Evolutionary conservation across 2,113 vertebrate genomes (phyloP).

Genomic region (Rhipidura dahli): DNA sequence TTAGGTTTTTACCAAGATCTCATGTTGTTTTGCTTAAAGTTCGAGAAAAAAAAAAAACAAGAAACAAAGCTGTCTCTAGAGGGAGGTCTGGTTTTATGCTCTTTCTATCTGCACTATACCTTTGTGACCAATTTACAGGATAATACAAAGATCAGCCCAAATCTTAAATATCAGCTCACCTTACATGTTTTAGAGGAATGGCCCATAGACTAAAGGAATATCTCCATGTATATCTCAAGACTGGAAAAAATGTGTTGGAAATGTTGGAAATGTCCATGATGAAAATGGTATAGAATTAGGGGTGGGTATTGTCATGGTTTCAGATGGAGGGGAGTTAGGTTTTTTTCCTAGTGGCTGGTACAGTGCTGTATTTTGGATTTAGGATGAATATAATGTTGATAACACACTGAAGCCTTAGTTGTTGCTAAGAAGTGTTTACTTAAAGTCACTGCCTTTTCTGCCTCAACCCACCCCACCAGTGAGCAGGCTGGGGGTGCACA

Average conservation of each 20-base stretch:
- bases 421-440: background rate
- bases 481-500: background rate
- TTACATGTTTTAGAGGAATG: background rate
- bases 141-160: background rate
- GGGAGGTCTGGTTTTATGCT: background rate
- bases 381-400: background rate
- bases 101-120: background rate
- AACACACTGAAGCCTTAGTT: background rate
- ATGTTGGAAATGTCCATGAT: background rate
- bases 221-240: background rate
- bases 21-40: background rate
- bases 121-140: background rate
- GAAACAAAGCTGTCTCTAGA: background rate
- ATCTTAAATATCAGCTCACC: background rate
- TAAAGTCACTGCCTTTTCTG: background rate
- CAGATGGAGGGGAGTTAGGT: background rate
- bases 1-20: background rate
- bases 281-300: background rate
- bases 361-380: background rate
- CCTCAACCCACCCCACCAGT: background rate
- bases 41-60: background rate
- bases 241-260: background rate
- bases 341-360: background rate
- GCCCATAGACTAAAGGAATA: background rate
- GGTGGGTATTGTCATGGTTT: background rate